Percentiles rank a stretch among this genome's conserved stretches.
Evolutionary conservation across 2,888 invertebrate genomes (phyloP).

Genomic region (Euplagia quadripunctaria): DNA sequence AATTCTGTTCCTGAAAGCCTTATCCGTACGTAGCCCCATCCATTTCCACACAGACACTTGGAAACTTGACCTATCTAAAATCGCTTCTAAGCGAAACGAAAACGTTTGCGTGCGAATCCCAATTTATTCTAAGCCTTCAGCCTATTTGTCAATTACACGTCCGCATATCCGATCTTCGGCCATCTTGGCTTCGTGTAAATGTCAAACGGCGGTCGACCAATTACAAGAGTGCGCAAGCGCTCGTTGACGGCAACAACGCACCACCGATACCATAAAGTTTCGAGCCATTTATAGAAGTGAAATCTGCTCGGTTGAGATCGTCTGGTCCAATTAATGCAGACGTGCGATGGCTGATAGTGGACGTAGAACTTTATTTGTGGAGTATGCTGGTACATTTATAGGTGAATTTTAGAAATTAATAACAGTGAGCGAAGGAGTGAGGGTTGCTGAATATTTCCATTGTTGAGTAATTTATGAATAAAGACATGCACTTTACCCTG

Average conservation of each 20-base stretch:
- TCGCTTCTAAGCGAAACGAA: constrained; percentile 45
- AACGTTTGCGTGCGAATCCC: constrained; percentile 55
- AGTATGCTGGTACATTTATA: constrained; percentile 4
- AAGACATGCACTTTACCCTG: background rate
- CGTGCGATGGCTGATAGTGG: constrained; percentile 69
- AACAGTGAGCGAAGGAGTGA: background rate
- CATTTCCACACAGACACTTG: constrained; percentile 12
- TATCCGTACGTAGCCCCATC: constrained; percentile 11
- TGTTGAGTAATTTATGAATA: background rate
- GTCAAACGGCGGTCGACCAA: constrained; percentile 84
- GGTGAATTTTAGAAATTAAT: constrained; percentile 14
- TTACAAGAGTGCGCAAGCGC: constrained; percentile 83
- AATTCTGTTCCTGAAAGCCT: background rate
- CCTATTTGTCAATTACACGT: constrained; percentile 85
- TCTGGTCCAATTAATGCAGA: constrained; percentile 83
- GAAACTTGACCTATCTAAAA: constrained; percentile 36
- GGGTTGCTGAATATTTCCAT: background rate
- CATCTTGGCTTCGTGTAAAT: constrained; percentile 84
- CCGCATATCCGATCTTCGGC: constrained; percentile 66
- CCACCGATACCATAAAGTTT: constrained; percentile 83
- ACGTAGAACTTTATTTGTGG: constrained; percentile 47
- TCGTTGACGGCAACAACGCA: constrained; percentile 80
- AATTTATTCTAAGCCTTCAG: constrained; percentile 64
- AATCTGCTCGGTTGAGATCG: constrained; percentile 74
- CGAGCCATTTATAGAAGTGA: constrained; percentile 84